These are phyloP conservation scores for Drosophila neotestacea DNA, from an alignment of 2,888 invertebrate species.

Conservation along the genomic window DNA sequence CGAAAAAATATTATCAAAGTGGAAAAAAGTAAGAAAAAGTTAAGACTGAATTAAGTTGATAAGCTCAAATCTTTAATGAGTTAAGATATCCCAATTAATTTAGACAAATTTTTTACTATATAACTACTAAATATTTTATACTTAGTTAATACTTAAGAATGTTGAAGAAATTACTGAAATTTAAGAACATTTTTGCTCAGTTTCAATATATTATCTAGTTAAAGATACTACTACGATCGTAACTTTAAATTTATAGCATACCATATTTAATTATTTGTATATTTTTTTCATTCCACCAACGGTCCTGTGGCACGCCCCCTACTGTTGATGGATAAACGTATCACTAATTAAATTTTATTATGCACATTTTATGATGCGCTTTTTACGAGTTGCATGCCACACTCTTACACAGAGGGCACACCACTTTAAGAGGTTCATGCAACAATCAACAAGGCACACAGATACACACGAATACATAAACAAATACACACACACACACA, in stretches of 20 bases:
- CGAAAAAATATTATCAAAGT: too few species aligned
- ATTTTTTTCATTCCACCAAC: neutral
- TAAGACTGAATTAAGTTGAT: too few species aligned
- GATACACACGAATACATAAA: neutral
- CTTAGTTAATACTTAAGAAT: too few species aligned
- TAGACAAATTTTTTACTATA: too few species aligned
- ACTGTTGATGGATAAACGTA: constrained; percentile 13
- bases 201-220: neutral
- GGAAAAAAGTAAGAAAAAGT: too few species aligned
- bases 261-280: neutral
- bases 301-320: constrained; percentile 10
- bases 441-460: constrained; percentile 16
- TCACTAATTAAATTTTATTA: constrained; percentile 73
- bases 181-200: neutral
- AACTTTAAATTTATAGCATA: neutral
- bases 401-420: constrained; percentile 1
- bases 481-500: constrained; percentile 19
- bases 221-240: neutral
- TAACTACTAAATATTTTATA: neutral
- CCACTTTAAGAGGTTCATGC: constrained; percentile 42
- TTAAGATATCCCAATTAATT: neutral
- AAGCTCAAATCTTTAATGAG: too few species aligned
- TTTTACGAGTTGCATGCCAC: constrained; percentile 35
- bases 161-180: neutral
- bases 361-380: constrained; percentile 49